These are phyloP conservation scores for Unio delphinus DNA, from an alignment of 2,888 invertebrate genomes.

Conservation along the genomic window DNA sequence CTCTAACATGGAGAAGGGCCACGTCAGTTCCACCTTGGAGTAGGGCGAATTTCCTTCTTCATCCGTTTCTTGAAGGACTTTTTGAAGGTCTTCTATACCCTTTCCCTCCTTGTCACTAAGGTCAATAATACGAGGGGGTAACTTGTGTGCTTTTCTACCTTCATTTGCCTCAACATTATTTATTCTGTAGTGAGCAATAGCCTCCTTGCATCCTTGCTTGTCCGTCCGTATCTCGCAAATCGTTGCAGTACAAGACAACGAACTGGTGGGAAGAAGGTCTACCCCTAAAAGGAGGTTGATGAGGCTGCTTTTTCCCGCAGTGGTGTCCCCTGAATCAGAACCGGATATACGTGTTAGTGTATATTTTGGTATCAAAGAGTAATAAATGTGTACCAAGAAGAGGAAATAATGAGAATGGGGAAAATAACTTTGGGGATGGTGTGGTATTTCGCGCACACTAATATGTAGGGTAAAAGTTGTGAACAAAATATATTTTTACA, in stretches of 20 bases:
- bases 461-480: no score
- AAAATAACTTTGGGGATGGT: not conserved
- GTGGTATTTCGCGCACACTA: no score
- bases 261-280: slow-evolving; percentile 35
- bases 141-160: slow-evolving; percentile 11
- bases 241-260: slow-evolving; percentile 40
- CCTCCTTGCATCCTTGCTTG: slow-evolving; percentile 20
- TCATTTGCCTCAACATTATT: slow-evolving; percentile 10
- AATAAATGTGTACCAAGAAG: not conserved
- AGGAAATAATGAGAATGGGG: not conserved
- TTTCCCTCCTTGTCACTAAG: slow-evolving; percentile 11
- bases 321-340: slow-evolving; percentile 34
- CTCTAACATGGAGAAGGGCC: slow-evolving; percentile 55
- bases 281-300: slow-evolving; percentile 37
- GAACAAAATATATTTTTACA: no score
- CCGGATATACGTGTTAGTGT: not conserved
- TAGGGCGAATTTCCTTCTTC: slow-evolving; percentile 49
- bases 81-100: slow-evolving; percentile 21
- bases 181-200: slow-evolving; percentile 26
- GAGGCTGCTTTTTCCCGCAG: slow-evolving; percentile 42
- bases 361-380: not conserved
- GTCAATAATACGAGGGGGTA: slow-evolving; percentile 28
- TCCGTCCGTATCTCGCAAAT: slow-evolving; percentile 34
- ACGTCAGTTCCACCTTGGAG: slow-evolving; percentile 50
- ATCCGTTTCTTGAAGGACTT: slow-evolving; percentile 24